Base-by-base conservation (phyloP, 2,797 vertebrate genomes). In the Adelosebastes latens region DNA sequence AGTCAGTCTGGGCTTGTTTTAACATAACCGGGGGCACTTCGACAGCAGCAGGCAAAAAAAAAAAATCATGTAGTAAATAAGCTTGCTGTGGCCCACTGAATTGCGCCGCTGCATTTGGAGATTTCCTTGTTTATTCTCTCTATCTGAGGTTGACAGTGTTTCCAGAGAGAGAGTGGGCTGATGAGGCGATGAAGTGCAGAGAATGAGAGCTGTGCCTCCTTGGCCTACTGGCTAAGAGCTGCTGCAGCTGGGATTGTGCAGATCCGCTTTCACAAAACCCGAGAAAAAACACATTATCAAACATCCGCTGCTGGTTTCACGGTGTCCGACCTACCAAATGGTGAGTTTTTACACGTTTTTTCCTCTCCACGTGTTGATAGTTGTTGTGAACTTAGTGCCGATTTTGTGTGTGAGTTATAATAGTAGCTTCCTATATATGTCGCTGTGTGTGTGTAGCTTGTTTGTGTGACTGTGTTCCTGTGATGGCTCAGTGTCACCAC, bases 11-110 rank as follows among this genome's bases (percentile, higher is more conserved):
- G 94, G 95, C 94, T 96, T 94, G 95, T 95, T 95, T 96, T 95
- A 96, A 95, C 93, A 94, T 91, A 95, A 95, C 93, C 95, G 86
- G 94, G 96, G 95, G 94, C 95, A 96, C 93, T 90, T 95, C 95
- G 95, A 95, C 92, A 95, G 93, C 92, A 95, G 93, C 91, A 92
- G 83, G 88, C 90, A 93, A 88, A 93, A 39, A 36, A 39, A 36
- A 39, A 14, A 39, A 90, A 93, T 69, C 92, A 96, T 96, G 93
- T 94, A 94, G 94, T 94, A 91, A 87, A 94, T 94, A 92, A 93
- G 85, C 90, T 52, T 52, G 85, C 84, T 73, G 79, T 81, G 81
- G 88, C 90, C 84, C 83, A 83, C 71, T 90, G 91, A 91, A 61
- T 81, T 83, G 77, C 83, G 89, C 75, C 83, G 88, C 88, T 79